Base-by-base conservation (phyloP, 2,797 vertebrate genomes). In the Naso thynnoides region DNA sequence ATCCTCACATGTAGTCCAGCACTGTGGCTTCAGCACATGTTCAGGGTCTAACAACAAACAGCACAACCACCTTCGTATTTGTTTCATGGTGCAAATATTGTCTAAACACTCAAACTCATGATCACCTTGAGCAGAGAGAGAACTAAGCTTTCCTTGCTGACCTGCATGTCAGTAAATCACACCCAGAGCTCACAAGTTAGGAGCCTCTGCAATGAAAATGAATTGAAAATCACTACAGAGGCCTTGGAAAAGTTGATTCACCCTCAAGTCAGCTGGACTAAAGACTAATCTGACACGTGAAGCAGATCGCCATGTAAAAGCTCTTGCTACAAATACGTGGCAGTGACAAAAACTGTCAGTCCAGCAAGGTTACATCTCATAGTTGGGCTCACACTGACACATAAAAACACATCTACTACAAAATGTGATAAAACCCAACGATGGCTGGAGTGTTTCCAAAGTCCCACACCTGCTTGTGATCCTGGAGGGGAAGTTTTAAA, bases 121-220 rank as follows among this genome's bases (percentile, higher is more conserved):
- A 73, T 50, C 44, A 60, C 76, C 68, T 84, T 54, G 59, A 82
- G 81, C 70, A 36, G 21, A 63, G 10, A 55, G 57, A 85, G 71
- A 38, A 7, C 41, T 53, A 19, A 72, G 65, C 61, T 59, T 77
- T 48, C 70, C 24, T 24, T 50, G 52, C 41, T 56, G 42, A 73
- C 74, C 33, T 42, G 59, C 58, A 68, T 74, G 63, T 73, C 55
- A 18, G 65, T 84, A 90, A 85, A 89, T 88, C 85, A 79, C 75
- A 81, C 60, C 66, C 63, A 72, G 75, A 72, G 70, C 73, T 75
- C 72, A 70, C 61, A 79, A 89, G 47, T 86, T 82, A 77, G 74
- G 72, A 70, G 70, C 44, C 26, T 4, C 36, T 48, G 68, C 75
- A 79, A 79, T 78, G 73, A 84, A 85, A 80, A 76, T 59, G 65